Percentiles rank a stretch among this genome's conserved stretches.
These are phyloP conservation scores for Opisthograptis luteolata DNA, from an alignment of 2,888 invertebrate genomes.

Conservation along the genomic window DNA sequence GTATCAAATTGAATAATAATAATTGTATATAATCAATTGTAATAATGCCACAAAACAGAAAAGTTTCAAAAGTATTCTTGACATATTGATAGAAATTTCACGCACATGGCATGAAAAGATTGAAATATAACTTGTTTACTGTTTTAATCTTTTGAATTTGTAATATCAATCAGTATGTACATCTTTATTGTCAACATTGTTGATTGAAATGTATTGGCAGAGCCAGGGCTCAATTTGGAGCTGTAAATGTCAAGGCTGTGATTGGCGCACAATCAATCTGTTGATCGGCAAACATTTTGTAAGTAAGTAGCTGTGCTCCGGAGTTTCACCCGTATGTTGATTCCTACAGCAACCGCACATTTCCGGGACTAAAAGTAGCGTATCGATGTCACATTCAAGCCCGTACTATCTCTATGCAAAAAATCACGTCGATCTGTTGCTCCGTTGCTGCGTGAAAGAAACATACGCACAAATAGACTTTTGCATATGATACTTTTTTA, in stretches of 20 bases:
- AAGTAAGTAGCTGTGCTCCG: too few relatives aligned
- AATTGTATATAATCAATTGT: not conserved
- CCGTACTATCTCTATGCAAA: too few relatives aligned
- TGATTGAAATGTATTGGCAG: constrained; percentile 36
- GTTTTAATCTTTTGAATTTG: constrained; percentile 6
- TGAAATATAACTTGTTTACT: constrained; percentile 7
- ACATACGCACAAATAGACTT: too few relatives aligned
- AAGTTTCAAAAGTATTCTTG: not conserved
- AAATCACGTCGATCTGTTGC: too few relatives aligned
- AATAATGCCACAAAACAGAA: not conserved
- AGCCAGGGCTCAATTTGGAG: constrained; percentile 38
- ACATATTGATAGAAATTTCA: too few relatives aligned
- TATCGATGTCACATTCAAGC: too few relatives aligned
- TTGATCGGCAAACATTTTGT: constrained; percentile 14
- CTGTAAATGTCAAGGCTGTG: constrained; percentile 42
- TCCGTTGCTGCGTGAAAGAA: too few relatives aligned
- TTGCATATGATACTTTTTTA: too few relatives aligned
- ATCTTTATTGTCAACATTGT: constrained; percentile 29
- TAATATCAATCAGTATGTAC: constrained; percentile 28
- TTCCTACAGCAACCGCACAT: too few relatives aligned
- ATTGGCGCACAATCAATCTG: constrained; percentile 35
- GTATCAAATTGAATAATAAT: constrained; percentile 1
- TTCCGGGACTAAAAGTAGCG: too few relatives aligned
- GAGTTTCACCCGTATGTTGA: too few relatives aligned
- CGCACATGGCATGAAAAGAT: not conserved